These are phyloP conservation scores for Ambastaia sidthimunki DNA, from an alignment of 2,797 vertebrate genomes.

Conservation along the genomic window DNA sequence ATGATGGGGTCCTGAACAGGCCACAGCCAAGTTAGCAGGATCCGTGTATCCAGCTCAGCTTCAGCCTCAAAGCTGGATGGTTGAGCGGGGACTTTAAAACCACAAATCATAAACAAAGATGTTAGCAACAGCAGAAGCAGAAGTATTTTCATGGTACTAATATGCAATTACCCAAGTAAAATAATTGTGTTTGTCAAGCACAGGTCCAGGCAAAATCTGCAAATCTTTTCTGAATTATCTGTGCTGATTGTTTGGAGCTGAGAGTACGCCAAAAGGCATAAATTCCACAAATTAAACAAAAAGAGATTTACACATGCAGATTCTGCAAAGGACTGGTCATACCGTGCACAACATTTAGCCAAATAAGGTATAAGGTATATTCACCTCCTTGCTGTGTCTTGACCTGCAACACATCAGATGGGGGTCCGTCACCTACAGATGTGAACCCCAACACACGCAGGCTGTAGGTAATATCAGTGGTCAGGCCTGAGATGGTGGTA, in stretches of 20 bases:
- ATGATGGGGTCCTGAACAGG: conserved; percentile 87
- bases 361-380: conserved; percentile 49
- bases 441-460: conserved; percentile 92
- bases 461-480: conserved; percentile 88
- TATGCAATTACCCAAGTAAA: background rate
- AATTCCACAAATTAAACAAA: background rate
- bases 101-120: background rate
- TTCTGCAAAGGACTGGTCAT: background rate
- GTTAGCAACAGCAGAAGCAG: background rate
- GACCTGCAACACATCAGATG: conserved; percentile 90
- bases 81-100: conserved; percentile 86
- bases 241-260: too few relatives aligned
- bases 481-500: conserved; percentile 88
- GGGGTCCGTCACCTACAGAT: conserved; percentile 90
- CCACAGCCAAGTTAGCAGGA: conserved; percentile 90
- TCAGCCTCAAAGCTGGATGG: conserved; percentile 89
- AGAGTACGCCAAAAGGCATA: background rate
- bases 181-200: background rate
- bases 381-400: conserved; percentile 93
- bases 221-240: background rate
- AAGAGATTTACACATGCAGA: background rate
- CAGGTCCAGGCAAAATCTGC: background rate
- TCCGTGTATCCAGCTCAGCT: conserved; percentile 89
- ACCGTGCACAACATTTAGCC: background rate
- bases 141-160: background rate